Percentiles rank a stretch among this genome's conserved stretches.
These are phyloP conservation scores for Lynx canadensis DNA, from an alignment of 2,113 vertebrate species.

Conservation along the genomic window DNA sequence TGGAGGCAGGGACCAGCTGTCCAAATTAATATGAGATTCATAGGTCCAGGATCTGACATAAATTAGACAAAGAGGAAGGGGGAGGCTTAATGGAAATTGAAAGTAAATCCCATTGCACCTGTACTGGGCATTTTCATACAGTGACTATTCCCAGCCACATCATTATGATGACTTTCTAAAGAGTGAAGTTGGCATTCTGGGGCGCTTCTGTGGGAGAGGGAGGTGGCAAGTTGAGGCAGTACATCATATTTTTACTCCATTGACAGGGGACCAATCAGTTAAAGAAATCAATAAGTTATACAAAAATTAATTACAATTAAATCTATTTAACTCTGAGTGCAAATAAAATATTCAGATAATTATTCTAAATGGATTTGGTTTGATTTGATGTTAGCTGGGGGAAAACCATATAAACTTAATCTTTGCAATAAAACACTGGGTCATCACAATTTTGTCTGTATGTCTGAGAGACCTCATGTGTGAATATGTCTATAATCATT, in stretches of 20 bases:
- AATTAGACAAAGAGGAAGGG: slow-evolving; percentile 35
- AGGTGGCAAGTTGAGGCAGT: background rate
- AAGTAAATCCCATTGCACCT: slow-evolving; percentile 32
- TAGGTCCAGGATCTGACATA: slow-evolving; percentile 8
- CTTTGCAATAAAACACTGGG: background rate
- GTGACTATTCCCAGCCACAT: background rate
- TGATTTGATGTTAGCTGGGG: background rate
- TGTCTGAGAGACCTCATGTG: background rate
- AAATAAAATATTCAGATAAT: background rate
- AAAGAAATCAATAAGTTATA: background rate
- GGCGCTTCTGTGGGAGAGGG: background rate
- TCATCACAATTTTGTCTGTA: background rate
- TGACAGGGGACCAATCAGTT: background rate
- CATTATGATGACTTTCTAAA: slow-evolving; percentile 27
- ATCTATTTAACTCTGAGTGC: background rate
- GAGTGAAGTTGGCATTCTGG: background rate
- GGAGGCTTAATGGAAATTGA: slow-evolving; percentile 54
- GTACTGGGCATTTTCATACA: background rate
- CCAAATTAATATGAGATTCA: slow-evolving; percentile 61
- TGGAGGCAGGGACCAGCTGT: slow-evolving; percentile 42
- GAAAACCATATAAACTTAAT: background rate
- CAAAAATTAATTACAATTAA: background rate
- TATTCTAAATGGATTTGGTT: background rate
- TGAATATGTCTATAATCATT: background rate
- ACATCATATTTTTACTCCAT: background rate